Evolutionary conservation across 37 sponge, comb jelly and placozoan genomes (phyloP).

Genomic region (Ephydatia muelleri): DNA sequence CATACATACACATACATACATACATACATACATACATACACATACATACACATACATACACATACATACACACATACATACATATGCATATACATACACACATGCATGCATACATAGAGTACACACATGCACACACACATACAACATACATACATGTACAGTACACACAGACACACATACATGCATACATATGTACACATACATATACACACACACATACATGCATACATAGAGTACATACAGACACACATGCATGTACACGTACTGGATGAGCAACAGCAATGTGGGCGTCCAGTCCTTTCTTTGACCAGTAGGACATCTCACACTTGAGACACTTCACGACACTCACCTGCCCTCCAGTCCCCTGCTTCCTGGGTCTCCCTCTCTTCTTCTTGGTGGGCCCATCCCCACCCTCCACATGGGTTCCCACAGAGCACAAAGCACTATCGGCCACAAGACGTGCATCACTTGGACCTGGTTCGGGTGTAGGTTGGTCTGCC

Average conservation of each 20-base stretch:
- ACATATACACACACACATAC: constrained; percentile 19
- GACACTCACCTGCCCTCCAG: neutral
- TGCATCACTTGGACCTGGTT: neutral
- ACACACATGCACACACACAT: neutral
- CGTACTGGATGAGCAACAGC: constrained; percentile 14
- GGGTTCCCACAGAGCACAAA: too few relatives aligned
- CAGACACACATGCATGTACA: neutral
- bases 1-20: too few relatives aligned
- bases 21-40: neutral
- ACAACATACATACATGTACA: too few relatives aligned
- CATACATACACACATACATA: constrained; percentile 3
- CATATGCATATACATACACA: too few relatives aligned
- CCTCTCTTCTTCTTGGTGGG: neutral
- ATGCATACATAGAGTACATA: too few relatives aligned
- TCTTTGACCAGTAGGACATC: constrained; percentile 21
- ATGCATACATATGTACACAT: too few relatives aligned
- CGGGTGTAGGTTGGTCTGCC: neutral
- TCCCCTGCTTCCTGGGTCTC: neutral
- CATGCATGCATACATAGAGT: too few relatives aligned
- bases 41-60: constrained; percentile 4
- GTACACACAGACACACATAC: too few relatives aligned
- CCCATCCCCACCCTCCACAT: neutral
- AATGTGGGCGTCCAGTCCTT: constrained; percentile 31
- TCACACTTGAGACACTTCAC: constrained; percentile 31
- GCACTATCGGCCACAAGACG: too few relatives aligned